A percentile compares a stretch with the other conserved stretches of the same genome.
Evolutionary conservation across 2,888 invertebrate genomes (phyloP).

Genomic region (Lasioglossum pauxillum): DNA sequence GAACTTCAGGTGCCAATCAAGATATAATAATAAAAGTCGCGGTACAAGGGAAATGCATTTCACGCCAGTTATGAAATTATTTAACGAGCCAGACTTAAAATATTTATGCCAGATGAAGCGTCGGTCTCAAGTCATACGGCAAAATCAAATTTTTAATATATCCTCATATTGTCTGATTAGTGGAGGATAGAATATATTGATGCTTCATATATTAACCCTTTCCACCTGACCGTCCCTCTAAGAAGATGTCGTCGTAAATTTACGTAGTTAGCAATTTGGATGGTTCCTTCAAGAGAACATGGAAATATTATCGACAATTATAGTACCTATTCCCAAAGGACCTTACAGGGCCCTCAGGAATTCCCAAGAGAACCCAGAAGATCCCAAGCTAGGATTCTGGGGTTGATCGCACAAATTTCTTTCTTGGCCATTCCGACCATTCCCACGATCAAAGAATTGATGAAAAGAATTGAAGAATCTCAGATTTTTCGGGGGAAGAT

Average conservation of each 20-base stretch:
- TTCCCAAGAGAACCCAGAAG: background rate
- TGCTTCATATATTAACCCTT: background rate
- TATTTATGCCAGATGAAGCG: background rate
- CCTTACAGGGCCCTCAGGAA: too few relatives aligned
- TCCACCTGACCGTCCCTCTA: background rate
- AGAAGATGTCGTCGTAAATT: background rate
- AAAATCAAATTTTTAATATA: background rate
- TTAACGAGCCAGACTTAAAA: background rate
- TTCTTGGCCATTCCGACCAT: background rate
- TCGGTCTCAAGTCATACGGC: background rate
- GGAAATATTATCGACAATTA: background rate
- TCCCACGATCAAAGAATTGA: background rate
- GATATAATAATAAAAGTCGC: conserved; percentile 24
- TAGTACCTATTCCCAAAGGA: too few relatives aligned
- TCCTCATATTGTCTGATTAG: background rate
- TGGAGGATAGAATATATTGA: background rate
- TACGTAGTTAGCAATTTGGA: background rate
- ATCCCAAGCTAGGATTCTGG: background rate
- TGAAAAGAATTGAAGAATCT: background rate
- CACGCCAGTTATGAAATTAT: conserved; percentile 20
- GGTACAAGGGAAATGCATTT: conserved; percentile 15
- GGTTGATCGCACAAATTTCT: background rate
- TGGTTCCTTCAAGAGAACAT: background rate
- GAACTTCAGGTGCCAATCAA: conserved; percentile 42
- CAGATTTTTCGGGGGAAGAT: background rate